Evolutionary conservation across 2,113 vertebrate genomes (phyloP), one percentile per base, ranked within the genome.

Genomic region (Ptychochromis oligacanthus): DNA sequence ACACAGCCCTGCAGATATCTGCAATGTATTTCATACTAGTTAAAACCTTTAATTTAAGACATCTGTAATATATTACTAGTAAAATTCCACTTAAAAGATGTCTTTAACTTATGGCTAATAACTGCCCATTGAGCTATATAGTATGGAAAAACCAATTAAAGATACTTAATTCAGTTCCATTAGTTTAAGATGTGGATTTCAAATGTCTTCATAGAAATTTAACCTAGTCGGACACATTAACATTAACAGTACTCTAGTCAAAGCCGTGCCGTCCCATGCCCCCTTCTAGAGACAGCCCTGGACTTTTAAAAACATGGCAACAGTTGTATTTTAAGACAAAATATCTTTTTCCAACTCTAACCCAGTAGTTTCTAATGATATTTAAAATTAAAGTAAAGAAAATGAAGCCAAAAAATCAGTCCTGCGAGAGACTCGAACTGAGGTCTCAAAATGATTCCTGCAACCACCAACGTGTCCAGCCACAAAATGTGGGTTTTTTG

Each of bases 21-120:
- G 31, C 3, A 34, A 34, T 34, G 36, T 4, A 40, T 40, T 40
- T 40, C 38, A 10, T 65, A 43, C n/a, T 65, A 65, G 36, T 43
- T 17, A 0, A 43, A 43, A 3, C 31, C 17, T 0, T 10, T 65
- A 65, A 1, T 17, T 0, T 2, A 65, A 34, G 31, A 34, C 31
- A 34, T 34, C 31, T 34, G 31, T 34, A 34, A 34, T 34, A 34
- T 34, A 34, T 34, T 34, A 3, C 31, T 5, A 34, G 31, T 34
- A 34, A 34, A 34, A 34, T 34, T 34, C 31, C 31, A 34, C 31
- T 34, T 34, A n/a, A 5, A 34, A 34, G 31, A 3, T 34, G 5
- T 34, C 31, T 5, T 34, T 34, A 34, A 34, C 5, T 3, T 34
- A 4, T 34, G 31, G 5, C 31, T 34, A 34, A 34, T 34, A 34